Percentiles rank a stretch among this genome's conserved stretches.
These are phyloP conservation scores for Drosophila incognita DNA, from an alignment of 2,888 invertebrate genomes.

Conservation along the genomic window DNA sequence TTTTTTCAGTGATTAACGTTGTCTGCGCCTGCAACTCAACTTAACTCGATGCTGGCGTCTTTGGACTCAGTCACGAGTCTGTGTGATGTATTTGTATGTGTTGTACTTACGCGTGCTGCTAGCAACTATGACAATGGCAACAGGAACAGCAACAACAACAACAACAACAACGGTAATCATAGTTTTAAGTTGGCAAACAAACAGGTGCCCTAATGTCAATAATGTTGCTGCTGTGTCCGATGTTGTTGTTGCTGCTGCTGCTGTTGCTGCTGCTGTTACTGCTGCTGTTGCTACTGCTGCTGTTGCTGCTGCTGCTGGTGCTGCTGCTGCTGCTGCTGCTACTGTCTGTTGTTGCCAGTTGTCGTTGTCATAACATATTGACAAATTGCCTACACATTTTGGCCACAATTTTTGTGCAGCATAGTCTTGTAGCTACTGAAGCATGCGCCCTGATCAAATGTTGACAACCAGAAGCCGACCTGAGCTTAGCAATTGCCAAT, in stretches of 20 bases:
- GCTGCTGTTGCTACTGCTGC: constrained; percentile 25
- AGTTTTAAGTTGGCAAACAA: constrained; percentile 74
- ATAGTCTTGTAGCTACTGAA: constrained; percentile 64
- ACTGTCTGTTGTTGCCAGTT: constrained; percentile 20
- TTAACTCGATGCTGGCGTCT: constrained; percentile 40
- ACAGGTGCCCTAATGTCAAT: constrained; percentile 79
- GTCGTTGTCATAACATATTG: constrained; percentile 73
- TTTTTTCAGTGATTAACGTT: constrained; percentile 73
- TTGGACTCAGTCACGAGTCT: constrained; percentile 69
- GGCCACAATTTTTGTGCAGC: constrained; percentile 62
- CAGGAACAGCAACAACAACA: constrained; percentile 32
- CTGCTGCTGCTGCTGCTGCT: constrained; percentile 24
- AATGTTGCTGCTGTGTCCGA: constrained; percentile 53
- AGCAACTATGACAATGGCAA: constrained; percentile 50
- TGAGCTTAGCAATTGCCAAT: constrained; percentile 16
- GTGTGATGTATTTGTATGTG: constrained; percentile 23
- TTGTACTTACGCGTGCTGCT: constrained; percentile 70
- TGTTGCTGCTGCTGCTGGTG: constrained; percentile 27
- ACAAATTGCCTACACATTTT: constrained; percentile 77
- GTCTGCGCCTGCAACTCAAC: constrained; percentile 40
- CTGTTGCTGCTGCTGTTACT: constrained; percentile 28
- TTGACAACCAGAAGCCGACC: constrained; percentile 50
- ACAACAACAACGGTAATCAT: constrained; percentile 70
- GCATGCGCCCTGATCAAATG: constrained; percentile 67
- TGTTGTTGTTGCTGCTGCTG: constrained; percentile 15